Evolutionary conservation across 1,140 invertebrate species (phyloP).

Genomic region (Lysiphlebus fabarum): DNA sequence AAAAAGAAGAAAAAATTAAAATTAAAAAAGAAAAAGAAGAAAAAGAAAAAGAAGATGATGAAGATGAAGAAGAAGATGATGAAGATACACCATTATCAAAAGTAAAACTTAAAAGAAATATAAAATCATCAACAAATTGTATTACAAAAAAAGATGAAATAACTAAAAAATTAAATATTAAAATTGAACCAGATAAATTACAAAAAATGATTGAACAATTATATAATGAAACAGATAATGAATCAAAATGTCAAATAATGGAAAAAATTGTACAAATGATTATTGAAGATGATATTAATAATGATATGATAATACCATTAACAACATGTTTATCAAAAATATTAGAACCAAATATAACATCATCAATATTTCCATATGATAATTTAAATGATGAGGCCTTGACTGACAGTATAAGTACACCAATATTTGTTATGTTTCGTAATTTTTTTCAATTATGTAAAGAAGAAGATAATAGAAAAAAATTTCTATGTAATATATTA

Average conservation of each 20-base stretch:
- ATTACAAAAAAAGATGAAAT: slow-evolving; percentile 54
- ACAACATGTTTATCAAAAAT: slow-evolving; percentile 57
- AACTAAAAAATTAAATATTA: slow-evolving; percentile 51
- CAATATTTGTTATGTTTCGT: slow-evolving; percentile 78
- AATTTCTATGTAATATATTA: slow-evolving; percentile 69
- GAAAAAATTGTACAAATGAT: slow-evolving; percentile 67
- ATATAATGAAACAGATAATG: slow-evolving; percentile 64
- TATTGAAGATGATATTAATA: slow-evolving; percentile 64
- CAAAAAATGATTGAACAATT: slow-evolving; percentile 64
- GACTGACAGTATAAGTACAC: slow-evolving; percentile 75
- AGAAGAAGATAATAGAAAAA: slow-evolving; percentile 75
- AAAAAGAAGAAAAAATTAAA: background rate
- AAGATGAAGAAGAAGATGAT: slow-evolving; percentile 79
- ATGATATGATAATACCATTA: slow-evolving; percentile 60
- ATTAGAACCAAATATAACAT: slow-evolving; percentile 54
- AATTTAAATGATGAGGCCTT: slow-evolving; percentile 58
- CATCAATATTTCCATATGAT: slow-evolving; percentile 53
- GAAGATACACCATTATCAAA: slow-evolving; percentile 79
- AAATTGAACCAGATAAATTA: slow-evolving; percentile 62
- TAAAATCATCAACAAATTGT: slow-evolving; percentile 41
- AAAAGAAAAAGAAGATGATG: slow-evolving; percentile 41
- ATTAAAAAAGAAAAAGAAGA: background rate
- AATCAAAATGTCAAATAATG: slow-evolving; percentile 66
- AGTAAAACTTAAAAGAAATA: slow-evolving; percentile 57
- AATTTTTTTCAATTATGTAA: slow-evolving; percentile 68